Evolutionary conservation across 2,888 invertebrate genomes (phyloP), one percentile per base, ranked within the genome.

Genomic region (Coecobrya sp.): DNA sequence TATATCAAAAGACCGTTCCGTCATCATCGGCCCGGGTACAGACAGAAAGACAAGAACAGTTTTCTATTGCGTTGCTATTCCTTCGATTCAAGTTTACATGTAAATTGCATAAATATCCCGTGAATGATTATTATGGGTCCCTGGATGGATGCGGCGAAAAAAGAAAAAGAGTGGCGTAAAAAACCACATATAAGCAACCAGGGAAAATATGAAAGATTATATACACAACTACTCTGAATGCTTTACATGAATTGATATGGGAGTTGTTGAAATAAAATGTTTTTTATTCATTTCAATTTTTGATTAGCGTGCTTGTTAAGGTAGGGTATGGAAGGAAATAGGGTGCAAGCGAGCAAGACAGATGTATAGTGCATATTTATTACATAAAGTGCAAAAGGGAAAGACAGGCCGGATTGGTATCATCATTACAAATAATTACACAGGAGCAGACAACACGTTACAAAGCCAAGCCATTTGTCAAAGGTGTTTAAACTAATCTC

Each of bases 41-140:
- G 30, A 49, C n/a, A 22, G 76, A 0, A n/a, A 76, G 42, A 13
- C 10, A 36, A 30, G 19, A 59, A 59, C 59, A 19, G 68, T 68
- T 68, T 68, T 19, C 10, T 49, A 25, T 79, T 49, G 4, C 79
- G 22, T 8, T 49, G 45, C 11, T 79, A 10, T 11, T 36, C 36
- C 16, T 70, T 70, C 42, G 0, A 36, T n/a, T 73, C 22, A 27
- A 81, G n/a, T 5, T 22, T 76, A n/a, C n/a, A 36, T 45, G 45
- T 25, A 76, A 76, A 49, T 22, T 76, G 19, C 52, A 70, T 65
- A 86, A 70, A 86, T 86, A 86, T 55, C 59, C 79, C 59, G 36
- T 45, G 82, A 89, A 76, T 89, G 81, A 55, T 87, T 87, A 82
- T 89, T 87, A 82, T 89, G 89, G 25, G 84, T 89, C 89, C 89